Conservation (phyloP, 2,797 vertebrate genomes). For the Pseudochromis fuscus region DNA sequence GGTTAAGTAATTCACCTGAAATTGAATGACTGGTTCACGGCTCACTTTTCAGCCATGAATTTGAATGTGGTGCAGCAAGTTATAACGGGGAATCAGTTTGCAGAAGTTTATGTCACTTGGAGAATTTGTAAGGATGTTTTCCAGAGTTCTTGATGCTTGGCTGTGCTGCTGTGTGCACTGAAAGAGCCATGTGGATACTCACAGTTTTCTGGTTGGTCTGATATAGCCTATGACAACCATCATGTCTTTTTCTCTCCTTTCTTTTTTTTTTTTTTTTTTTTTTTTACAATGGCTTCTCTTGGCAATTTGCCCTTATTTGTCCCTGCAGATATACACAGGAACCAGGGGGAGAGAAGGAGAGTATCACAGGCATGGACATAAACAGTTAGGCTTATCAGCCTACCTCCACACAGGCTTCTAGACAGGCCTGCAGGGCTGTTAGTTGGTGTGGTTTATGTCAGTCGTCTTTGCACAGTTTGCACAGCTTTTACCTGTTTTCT, state of each 20-base stretch:
- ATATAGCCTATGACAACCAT: background rate
- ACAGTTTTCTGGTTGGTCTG: background rate
- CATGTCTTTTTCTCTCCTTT: background rate
- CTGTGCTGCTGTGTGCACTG: background rate
- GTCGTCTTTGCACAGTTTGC: background rate
- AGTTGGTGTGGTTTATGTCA: background rate
- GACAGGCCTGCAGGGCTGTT: too few relatives aligned
- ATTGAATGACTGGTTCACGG: too few relatives aligned
- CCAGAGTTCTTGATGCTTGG: background rate
- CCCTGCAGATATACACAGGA: background rate
- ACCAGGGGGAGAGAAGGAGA: background rate
- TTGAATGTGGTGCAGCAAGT: too few relatives aligned
- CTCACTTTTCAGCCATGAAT: too few relatives aligned
- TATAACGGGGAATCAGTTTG: too few relatives aligned
- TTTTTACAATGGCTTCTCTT: background rate
- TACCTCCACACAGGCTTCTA: background rate
- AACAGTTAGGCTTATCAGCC: background rate
- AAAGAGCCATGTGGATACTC: too few relatives aligned
- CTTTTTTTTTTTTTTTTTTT: too few relatives aligned
- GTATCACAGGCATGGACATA: background rate
- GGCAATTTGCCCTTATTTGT: background rate
- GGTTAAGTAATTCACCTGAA: background rate
- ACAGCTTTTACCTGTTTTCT: background rate
- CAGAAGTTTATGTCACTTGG: background rate
- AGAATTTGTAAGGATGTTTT: background rate